phyloP scores from a whole-genome alignment of 2,797 vertebrate genomes.

The Graptemys geographica region DNA sequence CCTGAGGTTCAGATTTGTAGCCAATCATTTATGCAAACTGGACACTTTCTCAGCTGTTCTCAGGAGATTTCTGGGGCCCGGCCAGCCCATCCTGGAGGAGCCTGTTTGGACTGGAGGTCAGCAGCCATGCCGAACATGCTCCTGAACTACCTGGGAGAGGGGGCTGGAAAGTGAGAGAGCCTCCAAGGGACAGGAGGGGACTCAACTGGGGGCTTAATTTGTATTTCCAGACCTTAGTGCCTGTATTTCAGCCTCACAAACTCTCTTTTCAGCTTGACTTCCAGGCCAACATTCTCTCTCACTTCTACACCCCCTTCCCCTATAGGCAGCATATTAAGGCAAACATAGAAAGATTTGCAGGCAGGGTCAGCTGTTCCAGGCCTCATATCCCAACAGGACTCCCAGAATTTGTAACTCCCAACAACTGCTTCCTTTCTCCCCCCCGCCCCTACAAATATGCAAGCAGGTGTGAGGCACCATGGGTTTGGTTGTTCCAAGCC shows the following conservation, averaged over 20 bases:
- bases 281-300: background rate
- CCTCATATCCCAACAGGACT: constrained; percentile 45
- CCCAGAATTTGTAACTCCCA: constrained; percentile 52
- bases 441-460: constrained; percentile 73
- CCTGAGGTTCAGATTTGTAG: background rate
- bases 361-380: constrained; percentile 71
- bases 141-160: background rate
- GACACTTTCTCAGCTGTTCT: background rate
- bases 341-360: background rate
- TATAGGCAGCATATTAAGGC: background rate
- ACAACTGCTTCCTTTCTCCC: constrained; percentile 64
- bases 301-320: background rate
- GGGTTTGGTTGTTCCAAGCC: constrained; percentile 15
- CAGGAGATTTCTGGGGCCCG: accelerated
- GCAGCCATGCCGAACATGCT: background rate
- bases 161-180: background rate
- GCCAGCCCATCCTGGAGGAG: background rate
- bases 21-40: background rate
- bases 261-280: background rate
- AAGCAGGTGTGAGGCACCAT: constrained; percentile 72
- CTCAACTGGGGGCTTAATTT: background rate
- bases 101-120: background rate
- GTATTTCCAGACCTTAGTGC: accelerated
- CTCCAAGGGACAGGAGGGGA: accelerated
- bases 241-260: background rate